Conservation (phyloP, 2,888 invertebrate genomes). For the Orchesellides sinensis region DNA sequence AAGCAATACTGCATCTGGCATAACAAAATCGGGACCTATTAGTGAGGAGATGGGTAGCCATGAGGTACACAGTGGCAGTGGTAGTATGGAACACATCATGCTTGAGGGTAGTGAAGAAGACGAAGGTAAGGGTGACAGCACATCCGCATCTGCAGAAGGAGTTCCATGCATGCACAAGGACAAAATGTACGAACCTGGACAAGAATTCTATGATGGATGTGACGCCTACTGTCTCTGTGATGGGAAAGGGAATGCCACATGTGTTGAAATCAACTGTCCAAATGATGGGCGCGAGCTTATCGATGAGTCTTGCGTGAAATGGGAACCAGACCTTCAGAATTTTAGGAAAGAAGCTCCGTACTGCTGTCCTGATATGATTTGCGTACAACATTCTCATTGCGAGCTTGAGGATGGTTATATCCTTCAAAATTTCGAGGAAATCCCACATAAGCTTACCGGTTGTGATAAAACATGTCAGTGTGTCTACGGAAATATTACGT, state of each 20-base stretch:
- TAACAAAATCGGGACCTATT: constrained; percentile 67
- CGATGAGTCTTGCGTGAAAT: constrained; percentile 89
- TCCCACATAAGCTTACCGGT: constrained; percentile 86
- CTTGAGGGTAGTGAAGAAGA: constrained; percentile 18
- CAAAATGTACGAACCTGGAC: constrained; percentile 77
- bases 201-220: constrained; percentile 90
- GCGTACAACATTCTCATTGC: constrained; percentile 90
- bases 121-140: constrained; percentile 16
- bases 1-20: constrained; percentile 69
- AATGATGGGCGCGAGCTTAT: constrained; percentile 90
- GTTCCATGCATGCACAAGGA: constrained; percentile 76
- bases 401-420: constrained; percentile 82
- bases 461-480: constrained; percentile 91
- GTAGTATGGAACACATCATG: constrained; percentile 47
- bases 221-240: constrained; percentile 87
- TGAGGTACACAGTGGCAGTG: constrained; percentile 38
- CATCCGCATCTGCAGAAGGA: constrained; percentile 38
- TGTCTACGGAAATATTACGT: constrained; percentile 91
- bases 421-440: constrained; percentile 88
- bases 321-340: constrained; percentile 88
- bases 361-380: constrained; percentile 89
- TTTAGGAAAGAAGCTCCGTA: constrained; percentile 85
- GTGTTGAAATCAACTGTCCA: constrained; percentile 89
- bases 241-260: constrained; percentile 83
- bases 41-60: constrained; percentile 27